A percentile compares a stretch with the other conserved stretches of the same genome.
Conservation (phyloP, 2,113 vertebrate genomes). For the Calidris pygmaea region DNA sequence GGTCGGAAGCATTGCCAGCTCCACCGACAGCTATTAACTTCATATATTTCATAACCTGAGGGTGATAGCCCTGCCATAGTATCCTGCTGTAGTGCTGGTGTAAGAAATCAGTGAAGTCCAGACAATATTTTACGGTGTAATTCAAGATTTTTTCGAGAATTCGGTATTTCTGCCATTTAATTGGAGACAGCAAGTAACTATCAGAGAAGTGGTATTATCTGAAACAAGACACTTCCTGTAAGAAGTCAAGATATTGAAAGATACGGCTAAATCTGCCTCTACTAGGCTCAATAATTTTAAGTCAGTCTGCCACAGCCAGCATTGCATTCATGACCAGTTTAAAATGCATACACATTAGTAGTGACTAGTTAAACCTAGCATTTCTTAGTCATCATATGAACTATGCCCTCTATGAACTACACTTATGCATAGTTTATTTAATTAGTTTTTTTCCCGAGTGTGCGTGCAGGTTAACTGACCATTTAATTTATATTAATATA, state of each 20-base stretch:
- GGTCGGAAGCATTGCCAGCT: neutral
- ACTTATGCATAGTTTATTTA: neutral
- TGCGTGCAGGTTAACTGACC: neutral
- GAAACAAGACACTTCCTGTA: neutral
- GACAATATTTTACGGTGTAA: neutral
- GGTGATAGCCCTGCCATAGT: neutral
- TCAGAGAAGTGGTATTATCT: neutral
- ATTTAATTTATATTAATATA: neutral
- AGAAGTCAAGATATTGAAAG: neutral
- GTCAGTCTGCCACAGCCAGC: neutral
- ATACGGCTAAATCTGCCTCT: neutral
- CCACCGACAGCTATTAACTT: neutral
- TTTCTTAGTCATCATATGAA: neutral
- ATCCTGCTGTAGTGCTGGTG: rapidly evolving
- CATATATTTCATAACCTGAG: neutral
- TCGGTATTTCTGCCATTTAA: neutral
- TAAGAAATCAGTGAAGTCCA: neutral
- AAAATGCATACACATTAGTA: neutral
- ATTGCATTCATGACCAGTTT: neutral
- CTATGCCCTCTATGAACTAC: neutral
- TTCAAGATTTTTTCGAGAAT: neutral
- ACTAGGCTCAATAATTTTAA: neutral
- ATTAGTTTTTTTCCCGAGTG: neutral
- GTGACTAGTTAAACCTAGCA: neutral
- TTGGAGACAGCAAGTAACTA: neutral